Base-by-base conservation (phyloP, 2,113 vertebrate genomes). In the Capra hircus region DNA sequence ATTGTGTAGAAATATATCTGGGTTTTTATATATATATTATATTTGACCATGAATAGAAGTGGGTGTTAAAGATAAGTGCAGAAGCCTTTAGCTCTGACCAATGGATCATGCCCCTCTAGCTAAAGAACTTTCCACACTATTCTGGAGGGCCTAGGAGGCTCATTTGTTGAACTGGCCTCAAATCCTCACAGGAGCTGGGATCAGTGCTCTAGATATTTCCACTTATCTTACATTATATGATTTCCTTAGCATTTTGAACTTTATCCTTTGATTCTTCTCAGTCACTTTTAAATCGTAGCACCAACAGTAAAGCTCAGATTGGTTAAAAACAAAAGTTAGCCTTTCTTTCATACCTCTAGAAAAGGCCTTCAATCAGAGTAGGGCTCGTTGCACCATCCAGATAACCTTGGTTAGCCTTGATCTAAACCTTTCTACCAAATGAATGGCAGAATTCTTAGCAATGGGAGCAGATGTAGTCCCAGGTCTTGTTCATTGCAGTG, bases 221-320 rank as follows among this genome's bases (percentile, higher is more conserved):
- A 14, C 3, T 78, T 78, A 91, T 28, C 10, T 94, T 43, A 85
- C 9, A 43, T 50, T 78, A 43, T 2, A n/a, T 62, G 45, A 19
- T 88, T 92, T 82, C n/a, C 82, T 96, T 59, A 13, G 30, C 55
- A 53, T 91, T 96, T 96, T 85, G 30, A 95, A 27, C 30, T 90
- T 95, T 83, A 71, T 95, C 40, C 23, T 86, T 96, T 62, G 36
- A 81, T 74, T 95, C 27, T 91, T 95, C n/a, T 88, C 15, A 59
- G 62, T 84, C 33, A 80, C 59, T 93, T 94, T 96, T 84, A 40
- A 93, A 82, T 77, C 19, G 21, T 48, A 82, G 13, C 33, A 60
- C 7, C 50, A 74, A 71, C 6, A 85, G 15, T 40, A 64, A 84
- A 81, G 12, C n/a, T 97, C 40, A 53, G 36, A 25, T 11, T 93